Base-by-base conservation (phyloP, 2,888 invertebrate genomes). In the Sisyra nigra region DNA sequence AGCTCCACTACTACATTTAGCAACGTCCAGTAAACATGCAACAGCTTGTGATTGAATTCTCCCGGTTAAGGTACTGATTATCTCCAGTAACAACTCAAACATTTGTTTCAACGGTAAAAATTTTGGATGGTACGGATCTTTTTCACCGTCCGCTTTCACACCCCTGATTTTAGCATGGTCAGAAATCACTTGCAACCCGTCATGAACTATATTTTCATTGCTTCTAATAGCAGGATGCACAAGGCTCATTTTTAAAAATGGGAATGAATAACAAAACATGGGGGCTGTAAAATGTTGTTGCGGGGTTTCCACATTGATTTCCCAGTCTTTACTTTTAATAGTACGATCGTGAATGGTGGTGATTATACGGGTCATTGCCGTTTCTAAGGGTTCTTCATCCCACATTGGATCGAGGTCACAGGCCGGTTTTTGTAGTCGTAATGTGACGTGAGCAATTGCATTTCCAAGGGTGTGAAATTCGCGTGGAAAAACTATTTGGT, bases 251-350 rank as follows among this genome's bases (percentile, higher is more conserved):
- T 76, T 76, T 3, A 93, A 60, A 51, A 92, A 70, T 10, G 84
- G 81, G 60, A 89, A 92, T 9, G 76, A 69, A 56, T 84, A 93
- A 52, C 82, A 80, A 64, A 91, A 88, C 1, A 81, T 80, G 2
- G 88, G 79, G 1, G 81, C 80, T 1, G 72, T 70, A 51, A 82
- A 70, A 52, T 66, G 60, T 50, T 57, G 59, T 48, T 53, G 44
- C 24, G 61, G 46, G 2, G 51, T 45, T 1, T 50, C 49, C 4
- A 50, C 46, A 8, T 49, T 48, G 6, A 49, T 43, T n/a, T 55
- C 50, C 36, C 50, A 51, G 37, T 51, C 52, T 14, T 54, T 55
- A 46, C 56, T 58, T 36, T 51, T 54, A 10, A 67, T 66, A 0
- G 74, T 75, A 45, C 58, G 62, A 19, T 60, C 61, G 60, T 74